Conservation (phyloP, 2,113 vertebrate genomes). For the Heterochromis multidens region DNA sequence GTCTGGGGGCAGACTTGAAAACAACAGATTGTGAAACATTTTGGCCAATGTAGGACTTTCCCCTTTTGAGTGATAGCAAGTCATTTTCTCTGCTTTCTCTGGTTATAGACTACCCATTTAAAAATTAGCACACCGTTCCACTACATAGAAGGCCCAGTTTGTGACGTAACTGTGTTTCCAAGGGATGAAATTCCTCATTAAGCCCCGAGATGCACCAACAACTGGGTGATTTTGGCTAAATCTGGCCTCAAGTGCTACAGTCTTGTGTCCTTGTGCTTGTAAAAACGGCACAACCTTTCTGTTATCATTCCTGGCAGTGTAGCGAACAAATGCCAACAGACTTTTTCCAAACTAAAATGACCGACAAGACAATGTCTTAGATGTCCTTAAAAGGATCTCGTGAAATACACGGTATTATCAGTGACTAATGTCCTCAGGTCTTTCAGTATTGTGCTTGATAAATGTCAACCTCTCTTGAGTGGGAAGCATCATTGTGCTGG, state of each 20-base stretch:
- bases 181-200: background rate
- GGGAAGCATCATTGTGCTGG: background rate
- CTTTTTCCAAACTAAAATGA: background rate
- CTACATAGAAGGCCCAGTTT: background rate
- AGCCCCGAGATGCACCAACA: background rate
- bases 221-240: background rate
- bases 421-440: background rate
- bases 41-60: background rate
- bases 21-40: background rate
- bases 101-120: background rate
- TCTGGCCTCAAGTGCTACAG: background rate
- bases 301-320: background rate
- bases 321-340: background rate
- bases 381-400: background rate
- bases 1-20: background rate
- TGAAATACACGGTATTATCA: background rate
- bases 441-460: conserved; percentile 1
- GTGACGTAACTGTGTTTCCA: background rate
- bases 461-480: conserved; percentile 21
- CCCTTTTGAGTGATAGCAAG: background rate
- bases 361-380: background rate
- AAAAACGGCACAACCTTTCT: background rate
- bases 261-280: background rate
- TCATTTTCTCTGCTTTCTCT: background rate
- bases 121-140: background rate